Evolutionary conservation across 2,888 invertebrate genomes (phyloP).

Genomic region (Drosophila bunnanda): DNA sequence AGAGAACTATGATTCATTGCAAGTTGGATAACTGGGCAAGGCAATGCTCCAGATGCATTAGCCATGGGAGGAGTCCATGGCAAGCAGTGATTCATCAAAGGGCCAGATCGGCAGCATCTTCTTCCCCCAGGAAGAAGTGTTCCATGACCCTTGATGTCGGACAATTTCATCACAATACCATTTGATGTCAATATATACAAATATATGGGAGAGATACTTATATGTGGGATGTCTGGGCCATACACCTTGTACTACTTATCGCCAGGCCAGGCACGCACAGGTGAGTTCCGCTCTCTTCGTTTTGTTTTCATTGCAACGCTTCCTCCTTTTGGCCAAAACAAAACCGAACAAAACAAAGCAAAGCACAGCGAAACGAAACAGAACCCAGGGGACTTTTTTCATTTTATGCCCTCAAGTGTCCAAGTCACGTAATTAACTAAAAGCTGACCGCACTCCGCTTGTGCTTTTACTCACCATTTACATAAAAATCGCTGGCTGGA

Average conservation of each 20-base stretch:
- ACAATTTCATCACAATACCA: slow-evolving; percentile 1
- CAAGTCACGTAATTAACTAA: slow-evolving; percentile 4
- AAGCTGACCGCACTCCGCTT: slow-evolving; percentile 2
- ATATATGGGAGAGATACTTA: neutral
- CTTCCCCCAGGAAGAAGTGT: neutral
- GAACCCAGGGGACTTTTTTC: slow-evolving; percentile 3
- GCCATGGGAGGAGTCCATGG: neutral
- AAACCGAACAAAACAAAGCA: neutral
- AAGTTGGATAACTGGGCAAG: neutral
- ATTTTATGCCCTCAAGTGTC: slow-evolving; percentile 1
- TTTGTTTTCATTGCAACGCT: neutral
- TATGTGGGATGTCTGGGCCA: neutral
- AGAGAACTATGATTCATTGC: neutral
- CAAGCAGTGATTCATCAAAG: neutral
- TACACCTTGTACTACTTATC: slow-evolving; percentile 1
- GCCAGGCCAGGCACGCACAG: slow-evolving; percentile 13
- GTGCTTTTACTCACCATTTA: slow-evolving; percentile 63
- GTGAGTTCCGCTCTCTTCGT: slow-evolving; percentile 10
- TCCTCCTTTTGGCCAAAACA: neutral
- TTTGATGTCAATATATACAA: neutral
- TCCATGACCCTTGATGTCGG: too few relatives aligned
- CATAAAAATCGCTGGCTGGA: slow-evolving; percentile 57
- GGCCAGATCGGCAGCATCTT: neutral
- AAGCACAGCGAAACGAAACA: neutral
- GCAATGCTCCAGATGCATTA: neutral